Conservation (phyloP, 1,140 invertebrate genomes). For the Triops longicaudatus region DNA sequence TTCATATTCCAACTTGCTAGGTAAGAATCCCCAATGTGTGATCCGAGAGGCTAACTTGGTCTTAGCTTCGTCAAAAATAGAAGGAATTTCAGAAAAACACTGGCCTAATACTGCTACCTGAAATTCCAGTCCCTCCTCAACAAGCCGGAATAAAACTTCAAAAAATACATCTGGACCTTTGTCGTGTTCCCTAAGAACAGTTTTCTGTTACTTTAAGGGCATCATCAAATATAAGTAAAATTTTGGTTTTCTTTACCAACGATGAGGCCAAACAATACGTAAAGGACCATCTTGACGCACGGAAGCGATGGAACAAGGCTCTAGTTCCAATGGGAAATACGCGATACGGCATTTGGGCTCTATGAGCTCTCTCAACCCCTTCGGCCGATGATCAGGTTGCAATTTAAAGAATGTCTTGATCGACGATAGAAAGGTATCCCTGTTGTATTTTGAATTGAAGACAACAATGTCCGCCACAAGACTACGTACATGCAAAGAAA, state of each 20-base stretch:
- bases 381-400: slow-evolving; percentile 54
- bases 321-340: slow-evolving; percentile 54
- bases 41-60: slow-evolving; percentile 47
- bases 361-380: slow-evolving; percentile 48
- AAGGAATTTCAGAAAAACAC: slow-evolving; percentile 48
- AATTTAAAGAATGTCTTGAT: slow-evolving; percentile 55
- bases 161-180: slow-evolving; percentile 62
- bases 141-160: slow-evolving; percentile 47
- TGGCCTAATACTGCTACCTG: slow-evolving; percentile 55
- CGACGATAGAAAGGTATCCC: slow-evolving; percentile 53
- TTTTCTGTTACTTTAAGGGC: background rate
- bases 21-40: slow-evolving; percentile 51
- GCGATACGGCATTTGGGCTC: slow-evolving; percentile 53
- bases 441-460: slow-evolving; percentile 66
- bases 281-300: slow-evolving; percentile 38
- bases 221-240: background rate
- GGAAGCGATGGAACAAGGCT: slow-evolving; percentile 19
- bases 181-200: slow-evolving; percentile 57
- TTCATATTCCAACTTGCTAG: slow-evolving; percentile 50
- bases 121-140: slow-evolving; percentile 48
- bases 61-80: slow-evolving; percentile 46
- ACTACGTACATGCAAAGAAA: slow-evolving; percentile 38
- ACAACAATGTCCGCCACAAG: slow-evolving; percentile 59
- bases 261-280: slow-evolving; percentile 65
- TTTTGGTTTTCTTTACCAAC: slow-evolving; percentile 46